Evolutionary conservation across 2,888 invertebrate species (phyloP), one percentile per base, ranked within the genome.

Genomic region (Tiphia femorata): DNA sequence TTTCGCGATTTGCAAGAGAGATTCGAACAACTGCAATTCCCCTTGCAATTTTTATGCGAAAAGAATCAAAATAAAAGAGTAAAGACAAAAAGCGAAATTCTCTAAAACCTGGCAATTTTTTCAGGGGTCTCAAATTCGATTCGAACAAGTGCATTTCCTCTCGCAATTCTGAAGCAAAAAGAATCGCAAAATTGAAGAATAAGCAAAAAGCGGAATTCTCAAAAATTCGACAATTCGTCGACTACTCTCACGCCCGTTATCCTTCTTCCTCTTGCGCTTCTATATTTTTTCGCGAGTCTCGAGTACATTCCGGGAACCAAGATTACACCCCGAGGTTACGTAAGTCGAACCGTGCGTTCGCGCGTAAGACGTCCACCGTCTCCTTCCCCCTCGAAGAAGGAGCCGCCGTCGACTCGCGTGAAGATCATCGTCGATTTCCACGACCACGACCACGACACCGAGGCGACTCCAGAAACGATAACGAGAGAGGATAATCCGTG

Each of bases 401-500:
- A 37, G 7, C 17, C 37, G 33, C 37, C 16, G 19, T 19, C 37
- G 37, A 37, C 10, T 37, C 23, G n/a, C n/a, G n/a, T n/a, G n/a
- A n/a, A n/a, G n/a, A n/a, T n/a, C n/a, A n/a, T n/a, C n/a, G n/a
- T n/a, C n/a, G n/a, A n/a, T n/a, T n/a, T n/a, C n/a, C n/a, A n/a
- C n/a, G n/a, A n/a, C n/a, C 35, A 33, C 14, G 35, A 38, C 38
- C 23, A 14, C 8, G 14, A n/a, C 60, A 58, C 63, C 59, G 61
- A 51, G 49, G 42, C 51, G 30, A 55, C 38, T 46, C 58, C 41
- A 20, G n/a, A n/a, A n/a, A n/a, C 63, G 70, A 70, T 71, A 71
- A 71, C 59, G 51, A 17, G 16, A 44, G 38, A 54, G 67, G 72
- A 70, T 76, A 69, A 75, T 74, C 73, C 75, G 73, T 62, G 75